Base-by-base conservation (phyloP, 1,140 invertebrate genomes). In the Cherax quadricarinatus region DNA sequence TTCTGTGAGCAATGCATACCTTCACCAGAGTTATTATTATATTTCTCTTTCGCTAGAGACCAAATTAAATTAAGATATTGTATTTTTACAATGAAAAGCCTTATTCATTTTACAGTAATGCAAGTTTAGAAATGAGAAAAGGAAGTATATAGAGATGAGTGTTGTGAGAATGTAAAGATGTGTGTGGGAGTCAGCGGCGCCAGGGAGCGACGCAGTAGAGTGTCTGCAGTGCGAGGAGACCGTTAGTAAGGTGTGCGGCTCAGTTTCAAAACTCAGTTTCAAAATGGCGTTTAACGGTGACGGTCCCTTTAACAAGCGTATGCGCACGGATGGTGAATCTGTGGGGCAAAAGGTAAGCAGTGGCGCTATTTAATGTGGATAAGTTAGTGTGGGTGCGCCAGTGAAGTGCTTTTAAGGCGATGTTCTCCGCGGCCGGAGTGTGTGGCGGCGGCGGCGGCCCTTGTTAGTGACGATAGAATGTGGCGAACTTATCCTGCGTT, bases 211-310 rank as follows among this genome's bases (percentile, higher is more conserved):
- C 90, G 90, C 90, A 91, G 90, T 91, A 91, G 90, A 60, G 49
- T 81, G 90, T 91, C 90, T 91, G 79, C 90, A 81, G 90, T 91
- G 90, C 41, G 48, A 70, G 51, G 85, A 83, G 88, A 75, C 73
- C 75, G 81, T 90, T 60, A 66, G 84, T 53, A 48, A 30, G 18
- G 90, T 91, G 90, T 79, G 90, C 84, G 90, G 82, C 82, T 94
- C 91, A 94, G 93, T 94, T 93, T 91, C 93, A 57, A 57, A 57
- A 41, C 30, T 41, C 30, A 60, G 57, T 60, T 60, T 60, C 57
- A 94, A 89, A 94, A 96, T 96, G 96, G 95, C 96, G 94, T 96
- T 96, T 95, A 96, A 96, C 94, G 96, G 95, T 94, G 95, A 96
- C 94, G 96, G 95, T 90, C 96, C 95, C 85, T 95, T 95, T 92